A percentile compares a stretch with the other conserved stretches of the same genome.
phyloP scores from a whole-genome alignment of 92 coral and sea anemone species.

The Ricordea florida region DNA sequence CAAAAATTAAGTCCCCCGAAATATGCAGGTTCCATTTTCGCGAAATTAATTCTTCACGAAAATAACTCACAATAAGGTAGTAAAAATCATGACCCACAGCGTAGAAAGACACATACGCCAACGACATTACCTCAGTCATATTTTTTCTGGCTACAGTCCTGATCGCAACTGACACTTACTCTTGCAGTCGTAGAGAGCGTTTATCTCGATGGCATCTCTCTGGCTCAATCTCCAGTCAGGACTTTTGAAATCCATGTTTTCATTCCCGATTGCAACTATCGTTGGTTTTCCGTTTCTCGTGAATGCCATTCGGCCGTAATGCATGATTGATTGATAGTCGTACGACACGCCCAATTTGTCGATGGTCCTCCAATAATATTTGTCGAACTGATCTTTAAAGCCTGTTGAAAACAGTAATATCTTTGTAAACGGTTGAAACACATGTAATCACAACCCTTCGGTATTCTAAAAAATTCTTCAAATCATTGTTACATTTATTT shows the following conservation, averaged over 20 bases:
- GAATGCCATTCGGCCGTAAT: conserved; percentile 70
- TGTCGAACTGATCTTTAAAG: conserved; percentile 66
- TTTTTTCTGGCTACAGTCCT: no score
- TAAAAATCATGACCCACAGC: no score
- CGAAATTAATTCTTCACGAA: no score
- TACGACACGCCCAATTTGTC: conserved; percentile 70
- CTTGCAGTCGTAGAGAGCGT: conserved; percentile 79
- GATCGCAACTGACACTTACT: background rate
- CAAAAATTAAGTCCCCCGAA: no score
- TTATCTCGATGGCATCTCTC: conserved; percentile 73
- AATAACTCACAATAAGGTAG: no score
- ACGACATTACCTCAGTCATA: no score
- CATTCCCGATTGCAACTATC: conserved; percentile 69
- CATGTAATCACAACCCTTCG: background rate
- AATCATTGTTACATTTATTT: background rate
- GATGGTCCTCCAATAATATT: conserved; percentile 55
- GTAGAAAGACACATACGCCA: no score
- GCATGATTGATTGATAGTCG: conserved; percentile 84
- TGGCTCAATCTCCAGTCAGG: conserved; percentile 36
- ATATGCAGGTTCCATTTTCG: no score
- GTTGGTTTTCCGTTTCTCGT: conserved; percentile 70
- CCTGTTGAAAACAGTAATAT: conserved; percentile 14
- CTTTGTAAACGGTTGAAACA: background rate
- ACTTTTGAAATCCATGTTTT: conserved; percentile 45
- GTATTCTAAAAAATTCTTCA: no score